Base-by-base conservation (phyloP, 2,113 vertebrate species). In the Synodontis membranacea region DNA sequence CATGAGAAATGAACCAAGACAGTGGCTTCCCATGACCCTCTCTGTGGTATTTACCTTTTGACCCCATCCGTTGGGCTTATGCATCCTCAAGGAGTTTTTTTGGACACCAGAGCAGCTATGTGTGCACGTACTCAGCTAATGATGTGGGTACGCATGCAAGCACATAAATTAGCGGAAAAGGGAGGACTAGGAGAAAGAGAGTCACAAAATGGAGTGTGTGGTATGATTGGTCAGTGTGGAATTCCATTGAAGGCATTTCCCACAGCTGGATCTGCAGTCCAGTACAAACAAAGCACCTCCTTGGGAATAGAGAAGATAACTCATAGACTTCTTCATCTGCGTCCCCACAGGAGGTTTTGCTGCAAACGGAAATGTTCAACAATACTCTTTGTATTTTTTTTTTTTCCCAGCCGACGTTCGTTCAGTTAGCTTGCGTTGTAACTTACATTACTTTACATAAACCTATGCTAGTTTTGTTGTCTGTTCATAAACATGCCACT, bases 271-370 rank as follows among this genome's bases (percentile, higher is more conserved):
- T 14, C 21, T n/a, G 85, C 79, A 70, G 84, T 74, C 82, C 86
- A 93, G 88, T 91, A 80, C 90, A 94, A 92, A 94, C 94, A 93
- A 95, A 94, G 79, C 58, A 87, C 92, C 78, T 91, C 89, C 52
- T 91, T 92, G 93, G 93, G 94, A 95, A 93, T 91, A 88, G 90
- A 91, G 91, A 93, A 89, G 58, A 23, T 72, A 56, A 80, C 85
- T 91, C 58, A 86, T 93, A 92, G 93, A 92, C 94, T 94, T 92
- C 80, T 8, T 91, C 91, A 93, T 94, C 92, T 92, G 92, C 89
- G 89, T 91, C 93, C 92, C 92, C 90, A 70, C 74, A 86, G 74
- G 92, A 90, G 92, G 86, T 85, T 88, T 90, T 90, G 85, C 79
- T 87, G 54, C 80, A 80, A 72, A 70, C 84, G 34, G 52, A 48